These are phyloP conservation scores for Drosophila subpulchrella DNA, from an alignment of 1,140 invertebrate species.

Conservation along the genomic window DNA sequence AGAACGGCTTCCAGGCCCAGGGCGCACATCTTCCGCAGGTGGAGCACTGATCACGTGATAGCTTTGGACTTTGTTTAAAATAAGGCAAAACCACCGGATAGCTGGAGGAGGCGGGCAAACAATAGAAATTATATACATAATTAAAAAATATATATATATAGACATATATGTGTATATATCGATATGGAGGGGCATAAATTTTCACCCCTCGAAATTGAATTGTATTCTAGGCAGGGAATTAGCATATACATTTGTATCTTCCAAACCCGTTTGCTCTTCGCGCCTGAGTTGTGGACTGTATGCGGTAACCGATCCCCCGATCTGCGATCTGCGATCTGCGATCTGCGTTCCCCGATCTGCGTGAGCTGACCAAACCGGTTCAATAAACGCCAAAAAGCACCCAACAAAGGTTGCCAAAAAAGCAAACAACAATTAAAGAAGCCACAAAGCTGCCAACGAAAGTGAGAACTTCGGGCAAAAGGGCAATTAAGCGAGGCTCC, in stretches of 20 bases:
- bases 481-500: slow-evolving; percentile 53
- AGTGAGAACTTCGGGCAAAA: slow-evolving; percentile 45
- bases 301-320: slow-evolving; percentile 49
- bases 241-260: slow-evolving; percentile 51
- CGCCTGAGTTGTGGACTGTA: slow-evolving; percentile 10
- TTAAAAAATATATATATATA: slow-evolving; percentile 31
- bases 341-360: slow-evolving; percentile 31
- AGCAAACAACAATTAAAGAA: slow-evolving; percentile 34
- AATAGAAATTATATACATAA: slow-evolving; percentile 41
- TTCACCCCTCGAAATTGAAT: slow-evolving; percentile 55
- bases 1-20: slow-evolving; percentile 89
- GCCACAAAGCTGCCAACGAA: slow-evolving; percentile 44
- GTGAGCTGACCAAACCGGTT: slow-evolving; percentile 71
- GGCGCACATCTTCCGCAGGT: slow-evolving; percentile 86
- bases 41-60: slow-evolving; percentile 84
- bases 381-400: slow-evolving; percentile 58
- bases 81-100: slow-evolving; percentile 29
- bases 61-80: slow-evolving; percentile 30
- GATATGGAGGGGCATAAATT: slow-evolving; percentile 35
- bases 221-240: slow-evolving; percentile 62
- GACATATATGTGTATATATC: slow-evolving; percentile 6
- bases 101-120: slow-evolving; percentile 20
- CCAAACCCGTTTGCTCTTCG: slow-evolving; percentile 43
- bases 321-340: slow-evolving; percentile 14
- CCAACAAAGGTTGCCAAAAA: slow-evolving; percentile 62